Base-by-base conservation (phyloP, 2,888 invertebrate species). In the Labia minor region DNA sequence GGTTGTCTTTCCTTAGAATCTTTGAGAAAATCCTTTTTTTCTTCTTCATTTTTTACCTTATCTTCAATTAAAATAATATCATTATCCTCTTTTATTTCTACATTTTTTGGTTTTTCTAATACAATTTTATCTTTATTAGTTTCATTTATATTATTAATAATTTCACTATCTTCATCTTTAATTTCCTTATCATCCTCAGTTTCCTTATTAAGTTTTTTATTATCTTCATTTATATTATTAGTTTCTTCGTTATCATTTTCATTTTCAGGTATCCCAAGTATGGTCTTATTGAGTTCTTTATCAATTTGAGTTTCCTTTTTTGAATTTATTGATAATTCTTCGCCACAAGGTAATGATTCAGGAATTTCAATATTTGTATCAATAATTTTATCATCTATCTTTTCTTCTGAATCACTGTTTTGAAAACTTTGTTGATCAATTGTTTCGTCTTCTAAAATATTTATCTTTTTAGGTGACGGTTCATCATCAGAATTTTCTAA, bases 401-500 rank as follows among this genome's bases (percentile, higher is more conserved):
- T 72, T n/a, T 73, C n/a, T n/a, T n/a, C n/a, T n/a, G n/a, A n/a
- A n/a, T n/a, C 67, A 70, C 3, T n/a, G n/a, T n/a, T n/a, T n/a
- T n/a, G n/a, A n/a, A n/a, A n/a, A n/a, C n/a, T n/a, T n/a, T n/a
- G n/a, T n/a, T n/a, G n/a, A n/a, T n/a, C n/a, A n/a, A n/a, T n/a
- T n/a, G n/a, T n/a, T n/a, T n/a, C n/a, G n/a, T n/a, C n/a, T n/a
- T n/a, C n/a, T n/a, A n/a, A n/a, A n/a, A n/a, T n/a, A 14, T 74
- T 72, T 26, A 71, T 73, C 68, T 73, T 72, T n/a, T 73, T 72
- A 6, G 69, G 49, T 8, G 72, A 37, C 63, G 73, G 72, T 64
- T 66, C 68, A 61, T 71, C 69, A 64, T 68, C 66, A 65, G 26
- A 26, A 26, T 26, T 8, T 6, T 6, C 3, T 26, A 8, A 26